Evolutionary conservation across 2,797 vertebrate genomes (phyloP), one percentile per base, ranked within the genome.

Genomic region (Microhierax caerulescens): DNA sequence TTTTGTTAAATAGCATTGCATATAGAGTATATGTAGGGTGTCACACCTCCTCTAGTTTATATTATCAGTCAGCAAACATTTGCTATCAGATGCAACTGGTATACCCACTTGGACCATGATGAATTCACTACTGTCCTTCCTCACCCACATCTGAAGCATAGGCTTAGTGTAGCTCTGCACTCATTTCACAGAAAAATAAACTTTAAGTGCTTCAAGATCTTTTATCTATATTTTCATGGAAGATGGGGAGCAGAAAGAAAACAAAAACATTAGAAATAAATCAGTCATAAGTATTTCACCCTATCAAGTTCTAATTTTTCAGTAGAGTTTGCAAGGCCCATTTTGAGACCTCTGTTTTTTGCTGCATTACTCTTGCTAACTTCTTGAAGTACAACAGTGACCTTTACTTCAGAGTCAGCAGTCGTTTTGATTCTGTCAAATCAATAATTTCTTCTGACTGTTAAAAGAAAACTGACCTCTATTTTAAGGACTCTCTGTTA

Each of bases 321-420:
- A 69, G 11, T n/a, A 77, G 41, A 81, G 70, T 88, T 95, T 90
- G 16, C 70, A 83, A 92, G 69, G 43, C 27, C 47, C 47, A 24
- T 84, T 90, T 48, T 74, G 53, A 90, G 87, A 82, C 56, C 28
- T 64, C 36, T 84, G 5, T 82, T 94, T 73, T 53, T 78, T 94
- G 48, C 75, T 94, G 51, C 15, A 63, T 89, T 92, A 87, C 45
- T 88, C 68, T 64, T 53, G 11, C 32, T 88, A 93, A 85, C 63
- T 96, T 92, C 56, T 85, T 50, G 39, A 81, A 32, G 10, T 81
- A 90, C 85, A 92, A 51, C 32, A 85, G 34, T 93, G 90, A 95
- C 82, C 88, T 95, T 87, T 93, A 88, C 37, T 93, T 89, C 63
- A 91, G 78, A 78, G 69, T 83, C 84, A 87, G 83, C 6, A 14